phyloP scores from a whole-genome alignment of 2,888 invertebrate species.

The Drosophila testacea region DNA sequence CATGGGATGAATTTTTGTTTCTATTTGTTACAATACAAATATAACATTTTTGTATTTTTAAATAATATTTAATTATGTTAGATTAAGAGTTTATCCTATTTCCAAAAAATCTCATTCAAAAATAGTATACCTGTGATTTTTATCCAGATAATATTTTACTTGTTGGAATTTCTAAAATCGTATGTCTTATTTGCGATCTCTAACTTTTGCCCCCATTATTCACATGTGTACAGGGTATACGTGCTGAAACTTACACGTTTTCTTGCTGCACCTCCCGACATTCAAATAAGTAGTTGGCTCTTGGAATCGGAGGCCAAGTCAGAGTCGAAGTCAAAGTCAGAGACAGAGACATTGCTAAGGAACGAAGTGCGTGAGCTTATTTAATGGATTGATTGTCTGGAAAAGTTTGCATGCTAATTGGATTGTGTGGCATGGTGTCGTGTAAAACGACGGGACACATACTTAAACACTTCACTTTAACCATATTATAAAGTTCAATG shows the following conservation, averaged over 20 bases:
- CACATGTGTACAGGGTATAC: conserved; percentile 1
- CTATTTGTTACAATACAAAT: no score
- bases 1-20: no score
- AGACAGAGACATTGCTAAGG: conserved; percentile 32
- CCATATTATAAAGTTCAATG: conserved; percentile 48
- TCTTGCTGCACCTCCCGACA: conserved; percentile 61
- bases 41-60: no score
- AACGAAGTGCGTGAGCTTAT: conserved; percentile 64
- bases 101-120: no score
- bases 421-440: conserved; percentile 34
- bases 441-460: conserved; percentile 40
- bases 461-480: conserved; percentile 18
- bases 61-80: no score
- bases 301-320: conserved; percentile 11
- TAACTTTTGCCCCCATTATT: no score
- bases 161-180: no score
- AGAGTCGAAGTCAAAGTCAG: not conserved
- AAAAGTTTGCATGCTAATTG: conserved; percentile 69
- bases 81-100: no score
- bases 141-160: no score
- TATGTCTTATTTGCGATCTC: no score
- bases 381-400: conserved; percentile 62
- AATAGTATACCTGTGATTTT: no score
- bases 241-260: conserved; percentile 67
- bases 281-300: conserved; percentile 26